phyloP scores from a whole-genome alignment of 1,140 invertebrate genomes.

The Agraylea sexmaculata region DNA sequence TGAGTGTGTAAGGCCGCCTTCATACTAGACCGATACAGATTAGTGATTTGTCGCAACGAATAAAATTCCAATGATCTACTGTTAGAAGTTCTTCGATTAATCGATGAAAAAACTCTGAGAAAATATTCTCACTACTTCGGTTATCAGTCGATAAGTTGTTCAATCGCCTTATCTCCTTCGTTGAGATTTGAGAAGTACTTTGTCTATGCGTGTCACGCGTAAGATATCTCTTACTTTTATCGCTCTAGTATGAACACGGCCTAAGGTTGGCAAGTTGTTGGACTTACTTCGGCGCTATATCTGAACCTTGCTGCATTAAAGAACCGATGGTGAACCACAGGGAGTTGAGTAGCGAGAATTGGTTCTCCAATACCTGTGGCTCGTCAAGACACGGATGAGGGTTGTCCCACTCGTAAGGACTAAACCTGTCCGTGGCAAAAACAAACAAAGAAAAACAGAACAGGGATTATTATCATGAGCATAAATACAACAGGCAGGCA shows the following conservation, averaged over 20 bases:
- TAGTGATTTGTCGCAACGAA: too few relatives aligned
- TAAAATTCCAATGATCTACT: too few relatives aligned
- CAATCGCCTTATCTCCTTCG: neutral
- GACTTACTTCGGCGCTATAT: slow-evolving; percentile 71
- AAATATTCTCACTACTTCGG: neutral
- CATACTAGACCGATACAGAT: too few relatives aligned
- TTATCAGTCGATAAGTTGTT: neutral
- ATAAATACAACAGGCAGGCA: neutral
- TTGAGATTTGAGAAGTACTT: neutral
- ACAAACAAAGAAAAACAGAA: slow-evolving; percentile 7
- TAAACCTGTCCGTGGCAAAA: slow-evolving; percentile 48
- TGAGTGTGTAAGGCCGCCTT: neutral
- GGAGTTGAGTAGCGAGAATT: slow-evolving; percentile 78
- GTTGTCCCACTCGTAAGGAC: slow-evolving; percentile 84
- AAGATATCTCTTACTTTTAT: neutral
- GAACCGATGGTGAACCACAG: slow-evolving; percentile 83
- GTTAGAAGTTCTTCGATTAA: neutral
- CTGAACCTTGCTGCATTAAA: slow-evolving; percentile 85
- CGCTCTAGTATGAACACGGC: slow-evolving; percentile 10
- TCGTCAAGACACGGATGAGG: slow-evolving; percentile 69
- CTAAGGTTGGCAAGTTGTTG: slow-evolving; percentile 22
- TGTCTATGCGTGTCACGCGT: neutral
- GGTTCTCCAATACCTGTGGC: slow-evolving; percentile 69
- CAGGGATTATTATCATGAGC: slow-evolving; percentile 1
- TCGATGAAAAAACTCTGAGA: neutral